Evolutionary conservation across 2,797 vertebrate species (phyloP).

Genomic region (Xenentodon cancila): DNA sequence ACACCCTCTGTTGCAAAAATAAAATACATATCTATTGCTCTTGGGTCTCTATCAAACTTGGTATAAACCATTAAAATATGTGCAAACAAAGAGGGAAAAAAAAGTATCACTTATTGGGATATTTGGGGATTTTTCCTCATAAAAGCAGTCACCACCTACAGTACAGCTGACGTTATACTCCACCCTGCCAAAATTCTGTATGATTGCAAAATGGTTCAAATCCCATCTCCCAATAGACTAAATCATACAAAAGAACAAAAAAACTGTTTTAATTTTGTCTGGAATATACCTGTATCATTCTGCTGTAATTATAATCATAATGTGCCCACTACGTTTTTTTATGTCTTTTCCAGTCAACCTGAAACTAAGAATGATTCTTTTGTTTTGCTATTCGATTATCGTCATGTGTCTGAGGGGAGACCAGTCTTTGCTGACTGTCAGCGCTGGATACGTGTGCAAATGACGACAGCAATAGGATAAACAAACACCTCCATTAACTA

Average conservation of each 20-base stretch:
- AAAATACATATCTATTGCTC: no score
- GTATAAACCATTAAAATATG: no score
- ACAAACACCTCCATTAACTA: constrained; percentile 70
- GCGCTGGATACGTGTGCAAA: constrained; percentile 22
- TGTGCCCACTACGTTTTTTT: no score
- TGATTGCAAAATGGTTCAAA: constrained; percentile 42
- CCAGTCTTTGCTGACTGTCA: constrained; percentile 16
- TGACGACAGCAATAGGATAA: constrained; percentile 72
- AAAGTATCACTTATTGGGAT: constrained; percentile 8
- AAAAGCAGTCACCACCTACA: constrained; percentile 27
- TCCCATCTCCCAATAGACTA: constrained; percentile 3
- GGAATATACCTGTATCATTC: background rate
- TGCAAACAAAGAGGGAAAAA: no score
- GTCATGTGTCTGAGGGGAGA: constrained; percentile 20
- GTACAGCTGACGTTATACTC: background rate
- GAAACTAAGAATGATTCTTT: background rate
- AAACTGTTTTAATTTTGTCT: background rate
- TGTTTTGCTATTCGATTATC: constrained; percentile 17
- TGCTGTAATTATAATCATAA: background rate
- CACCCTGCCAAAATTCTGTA: background rate
- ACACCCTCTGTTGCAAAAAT: no score
- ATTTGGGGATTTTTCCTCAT: constrained; percentile 32
- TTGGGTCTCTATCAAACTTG: no score
- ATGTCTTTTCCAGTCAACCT: background rate
- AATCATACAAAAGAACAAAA: background rate